Conservation (phyloP, 2,797 vertebrate species). For the Channallabes apus region DNA sequence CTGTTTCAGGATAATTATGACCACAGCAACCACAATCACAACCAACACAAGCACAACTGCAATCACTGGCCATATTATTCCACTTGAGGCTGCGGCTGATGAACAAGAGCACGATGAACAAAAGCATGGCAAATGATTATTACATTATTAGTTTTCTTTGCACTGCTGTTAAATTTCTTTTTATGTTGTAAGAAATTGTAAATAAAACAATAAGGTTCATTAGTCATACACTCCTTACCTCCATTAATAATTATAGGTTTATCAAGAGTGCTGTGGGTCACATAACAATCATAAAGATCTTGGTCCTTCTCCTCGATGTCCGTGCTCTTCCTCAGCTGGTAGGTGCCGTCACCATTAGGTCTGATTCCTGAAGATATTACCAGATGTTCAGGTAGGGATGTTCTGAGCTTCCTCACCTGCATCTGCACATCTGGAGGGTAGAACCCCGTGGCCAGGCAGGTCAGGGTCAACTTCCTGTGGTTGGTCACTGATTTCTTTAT, state of each 20-base stretch:
- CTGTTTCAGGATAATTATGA: no score
- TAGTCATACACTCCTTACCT: not conserved
- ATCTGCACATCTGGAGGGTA: conserved; percentile 53
- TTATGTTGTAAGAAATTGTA: no score
- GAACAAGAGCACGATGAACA: no score
- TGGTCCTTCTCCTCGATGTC: conserved; percentile 48
- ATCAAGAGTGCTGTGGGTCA: conserved; percentile 40
- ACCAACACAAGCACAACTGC: no score
- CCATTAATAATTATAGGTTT: not conserved
- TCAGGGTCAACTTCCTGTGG: conserved; percentile 6
- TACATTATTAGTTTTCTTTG: no score
- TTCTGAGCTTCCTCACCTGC: conserved; percentile 24
- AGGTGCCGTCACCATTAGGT: conserved; percentile 63
- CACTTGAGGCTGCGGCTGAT: no score
- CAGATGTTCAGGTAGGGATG: rapidly evolving
- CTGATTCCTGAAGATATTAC: not conserved
- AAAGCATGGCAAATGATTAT: no score
- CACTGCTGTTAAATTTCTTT: no score
- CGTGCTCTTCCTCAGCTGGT: conserved; percentile 58
- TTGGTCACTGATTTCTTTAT: no score
- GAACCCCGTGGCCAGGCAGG: conserved; percentile 64
- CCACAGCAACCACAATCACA: no score
- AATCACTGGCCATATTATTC: no score
- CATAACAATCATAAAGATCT: conserved; percentile 48
- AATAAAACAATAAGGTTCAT: no score